Base-by-base conservation (phyloP, 2,113 vertebrate genomes). In the Halcyon malimbica region DNA sequence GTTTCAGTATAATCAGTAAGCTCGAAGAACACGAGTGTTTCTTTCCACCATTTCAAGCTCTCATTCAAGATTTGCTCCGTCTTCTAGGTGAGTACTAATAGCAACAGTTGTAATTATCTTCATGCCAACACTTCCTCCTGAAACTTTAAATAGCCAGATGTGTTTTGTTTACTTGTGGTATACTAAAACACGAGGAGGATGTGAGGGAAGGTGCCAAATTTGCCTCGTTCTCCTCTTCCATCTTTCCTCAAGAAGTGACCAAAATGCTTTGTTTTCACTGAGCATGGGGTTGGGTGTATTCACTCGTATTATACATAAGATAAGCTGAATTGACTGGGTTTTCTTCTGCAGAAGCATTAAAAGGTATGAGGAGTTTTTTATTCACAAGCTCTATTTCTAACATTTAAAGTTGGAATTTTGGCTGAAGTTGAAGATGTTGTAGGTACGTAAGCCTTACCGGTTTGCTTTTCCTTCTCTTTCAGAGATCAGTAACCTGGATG, bases 11-110 rank as follows among this genome's bases (percentile, higher is more conserved):
- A 94, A 98, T 99, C 69, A 51, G 64, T 84, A 99, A 98, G 89
- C 94, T 99, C 80, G 98, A 98, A 98, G 99, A 99, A 91, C 98
- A 99, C 0, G 98, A 99, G 5, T 97, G 98, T 85, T 99, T 99
- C 96, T 99, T 99, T 63, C 99, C 99, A 10, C 98, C 98, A 2
- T 99, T 99, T 97, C 98, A 98, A 48, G 97, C 97, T 62, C 98
- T 99, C 82, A 93, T 98, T 57, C 95, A 97, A 65, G 98, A 98
- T 11, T 96, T 99, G 42, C 98, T 99, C 59, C 76, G 96, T 64
- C 95, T 98, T 77, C 97, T 99, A 63, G 99, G 99, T 99, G 97
- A 98, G 97, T 79, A 53, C 42, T 44, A 54, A 14, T 90, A 87
- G 23, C 62, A 75, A 12, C 23, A 83, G 33, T 6, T 70, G 64